A percentile compares a stretch with the other conserved stretches of the same genome.
Conservation (phyloP, 2,797 vertebrate genomes). For the Eleutherodactylus coqui region DNA sequence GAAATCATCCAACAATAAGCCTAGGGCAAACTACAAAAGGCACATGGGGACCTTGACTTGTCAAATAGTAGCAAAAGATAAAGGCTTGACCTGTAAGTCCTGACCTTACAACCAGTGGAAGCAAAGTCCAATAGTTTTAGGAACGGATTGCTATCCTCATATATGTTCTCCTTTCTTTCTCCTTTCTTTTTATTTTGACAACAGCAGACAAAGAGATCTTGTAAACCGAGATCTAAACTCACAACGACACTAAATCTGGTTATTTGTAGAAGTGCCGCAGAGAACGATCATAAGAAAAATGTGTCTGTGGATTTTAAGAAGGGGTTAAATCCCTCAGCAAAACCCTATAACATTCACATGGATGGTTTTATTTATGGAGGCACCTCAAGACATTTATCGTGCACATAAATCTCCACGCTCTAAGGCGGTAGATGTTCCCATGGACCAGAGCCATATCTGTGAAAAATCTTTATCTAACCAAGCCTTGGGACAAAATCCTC, state of each 20-base stretch:
- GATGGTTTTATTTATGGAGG: conserved; percentile 35
- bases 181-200: too few species aligned
- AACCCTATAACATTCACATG: background rate
- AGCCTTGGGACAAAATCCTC: conserved; percentile 44
- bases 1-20: background rate
- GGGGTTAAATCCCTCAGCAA: conserved; percentile 12
- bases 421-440: conserved; percentile 29
- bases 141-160: background rate
- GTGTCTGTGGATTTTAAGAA: background rate
- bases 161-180: background rate
- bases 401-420: conserved; percentile 35
- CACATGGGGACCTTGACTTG: background rate
- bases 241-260: background rate
- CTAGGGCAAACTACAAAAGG: background rate
- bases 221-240: background rate
- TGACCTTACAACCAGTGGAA: background rate
- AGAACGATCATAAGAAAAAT: background rate
- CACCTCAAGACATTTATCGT: conserved; percentile 33
- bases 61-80: background rate
- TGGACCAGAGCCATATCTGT: conserved; percentile 20
- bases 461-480: conserved; percentile 38
- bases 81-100: conserved; percentile 5
- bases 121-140: background rate
- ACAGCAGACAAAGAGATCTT: background rate
- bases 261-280: background rate